These are phyloP conservation scores for Rhopalosiphum nymphaeae DNA, from an alignment of 2,888 invertebrate species.

Conservation along the genomic window DNA sequence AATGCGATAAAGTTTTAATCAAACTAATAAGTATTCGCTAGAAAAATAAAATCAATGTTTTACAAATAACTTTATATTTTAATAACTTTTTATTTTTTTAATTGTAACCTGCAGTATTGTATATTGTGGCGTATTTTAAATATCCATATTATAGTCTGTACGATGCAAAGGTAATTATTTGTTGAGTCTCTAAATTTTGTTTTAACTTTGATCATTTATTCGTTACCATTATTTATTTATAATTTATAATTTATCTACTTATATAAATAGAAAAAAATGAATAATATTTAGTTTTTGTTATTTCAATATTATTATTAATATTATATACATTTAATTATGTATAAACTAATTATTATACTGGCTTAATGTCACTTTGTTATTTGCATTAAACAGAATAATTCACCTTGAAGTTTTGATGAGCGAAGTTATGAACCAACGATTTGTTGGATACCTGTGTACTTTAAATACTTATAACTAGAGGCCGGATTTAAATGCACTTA, in stretches of 20 bases:
- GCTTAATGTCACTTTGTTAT: not conserved
- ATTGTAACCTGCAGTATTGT: not conserved
- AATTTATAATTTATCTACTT: not conserved
- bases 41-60: not conserved
- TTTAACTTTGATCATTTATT: not conserved
- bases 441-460: not conserved
- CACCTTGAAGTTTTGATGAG: not conserved
- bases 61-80: not conserved
- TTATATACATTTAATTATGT: not conserved
- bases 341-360: too few relatives aligned
- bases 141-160: not conserved
- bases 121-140: not conserved
- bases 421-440: too few relatives aligned
- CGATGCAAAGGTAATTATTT: not conserved
- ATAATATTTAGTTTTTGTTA: not conserved
- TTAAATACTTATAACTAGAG: too few relatives aligned
- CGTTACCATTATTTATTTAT: not conserved
- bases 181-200: not conserved
- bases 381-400: not conserved
- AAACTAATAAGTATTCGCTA: not conserved
- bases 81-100: not conserved
- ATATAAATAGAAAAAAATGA: not conserved
- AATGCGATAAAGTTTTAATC: not conserved
- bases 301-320: not conserved
- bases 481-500: too few relatives aligned